Base-by-base conservation (phyloP, 2,797 vertebrate genomes). In the Pangasius larnaudii region DNA sequence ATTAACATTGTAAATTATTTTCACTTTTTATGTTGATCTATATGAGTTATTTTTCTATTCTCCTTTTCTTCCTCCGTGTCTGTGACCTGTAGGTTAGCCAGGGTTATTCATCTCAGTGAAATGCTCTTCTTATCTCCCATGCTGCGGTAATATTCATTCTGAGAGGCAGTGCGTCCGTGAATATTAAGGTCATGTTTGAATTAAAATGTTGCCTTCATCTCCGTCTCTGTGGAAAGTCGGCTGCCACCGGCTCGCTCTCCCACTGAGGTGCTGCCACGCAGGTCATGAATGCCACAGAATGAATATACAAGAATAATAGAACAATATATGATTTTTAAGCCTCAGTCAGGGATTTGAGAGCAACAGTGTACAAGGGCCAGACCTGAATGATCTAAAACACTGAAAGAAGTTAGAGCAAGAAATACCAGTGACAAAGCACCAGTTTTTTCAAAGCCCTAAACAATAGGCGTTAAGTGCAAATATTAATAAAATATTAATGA, bases 121-220 rank as follows among this genome's bases (percentile, higher is more conserved):
- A 16, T 14, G 19, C 27, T 79, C 49, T 42, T 63, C 33, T 78
- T 56, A 42, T 67, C 39, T 39, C 16, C 67, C 69, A 24, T 51
- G 67, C 65, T 83, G 79, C 39, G 51, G 86, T 74, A 36, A 82
- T 72, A 58, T 56, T 59, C n/a, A 42, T 27, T 77, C 78, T 75
- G 19, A 51, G 56, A 63, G 39, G 80, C 33, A 30, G 69, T 13
- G 33, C 79, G 49, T 33, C 56, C 24, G 74, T 87, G 83, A 88
- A 89, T 87, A 89, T 87, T 89, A 85, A 85, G 65, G 19, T 56
- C 42, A 75, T 82, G 58, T 87, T 87, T 86, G 51, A 88, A 79
- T 89, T 80, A 89, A 84, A 87, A 88, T 51, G 78, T 86, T 86
- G 72, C 36, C 39, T 49, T 69, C 36, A 56, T 83, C 67, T 88